A percentile compares a stretch with the other conserved stretches of the same genome.
Evolutionary conservation across 2,113 vertebrate species (phyloP).

Genomic region (Chionodraco myersi): DNA sequence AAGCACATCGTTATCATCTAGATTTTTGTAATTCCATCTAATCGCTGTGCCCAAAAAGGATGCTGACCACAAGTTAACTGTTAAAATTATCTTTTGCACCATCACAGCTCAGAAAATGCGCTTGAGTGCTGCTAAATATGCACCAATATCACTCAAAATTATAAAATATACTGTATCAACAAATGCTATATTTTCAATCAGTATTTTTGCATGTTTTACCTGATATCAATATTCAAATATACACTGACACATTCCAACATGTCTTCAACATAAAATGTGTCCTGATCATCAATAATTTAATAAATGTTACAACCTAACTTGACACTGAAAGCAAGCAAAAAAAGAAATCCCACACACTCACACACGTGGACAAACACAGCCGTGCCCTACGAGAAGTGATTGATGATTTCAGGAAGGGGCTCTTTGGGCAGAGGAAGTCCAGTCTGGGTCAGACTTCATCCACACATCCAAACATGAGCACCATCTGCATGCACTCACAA

Average conservation of each 20-base stretch:
- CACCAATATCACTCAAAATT: background rate
- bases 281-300: background rate
- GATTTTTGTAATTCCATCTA: background rate
- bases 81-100: background rate
- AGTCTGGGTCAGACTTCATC: slow-evolving; percentile 77
- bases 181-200: background rate
- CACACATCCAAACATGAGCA: slow-evolving; percentile 61
- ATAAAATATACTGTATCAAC: background rate
- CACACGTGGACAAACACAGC: slow-evolving; percentile 19
- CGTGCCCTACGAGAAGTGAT: slow-evolving; percentile 64
- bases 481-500: slow-evolving; percentile 77
- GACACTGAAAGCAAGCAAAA: background rate
- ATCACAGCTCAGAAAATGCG: background rate
- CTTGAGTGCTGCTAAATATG: background rate
- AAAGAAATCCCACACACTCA: background rate
- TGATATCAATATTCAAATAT: background rate
- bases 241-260: background rate
- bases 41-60: background rate
- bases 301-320: too few relatives aligned
- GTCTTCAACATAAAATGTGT: background rate
- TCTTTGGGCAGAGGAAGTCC: slow-evolving; percentile 78
- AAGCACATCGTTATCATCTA: too few relatives aligned
- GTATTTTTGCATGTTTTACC: background rate
- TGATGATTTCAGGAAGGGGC: slow-evolving; percentile 80
- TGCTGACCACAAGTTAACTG: background rate